Conservation (phyloP, 2,113 vertebrate genomes). For the Neodontobutis hainanensis region DNA sequence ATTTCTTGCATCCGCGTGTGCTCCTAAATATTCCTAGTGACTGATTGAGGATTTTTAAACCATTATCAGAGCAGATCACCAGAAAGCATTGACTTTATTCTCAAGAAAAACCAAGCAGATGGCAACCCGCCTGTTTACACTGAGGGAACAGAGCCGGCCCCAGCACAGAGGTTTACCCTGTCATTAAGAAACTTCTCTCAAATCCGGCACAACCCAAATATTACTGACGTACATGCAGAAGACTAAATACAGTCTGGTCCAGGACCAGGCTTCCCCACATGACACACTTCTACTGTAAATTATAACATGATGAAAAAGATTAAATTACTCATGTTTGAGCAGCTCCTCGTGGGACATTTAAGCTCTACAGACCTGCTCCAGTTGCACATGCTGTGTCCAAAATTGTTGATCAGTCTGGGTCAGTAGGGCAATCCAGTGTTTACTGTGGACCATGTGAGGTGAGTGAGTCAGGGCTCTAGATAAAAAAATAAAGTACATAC, state of each 20-base stretch:
- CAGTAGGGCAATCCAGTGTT: conserved; percentile 47
- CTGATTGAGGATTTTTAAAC: conserved; percentile 4
- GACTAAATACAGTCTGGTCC: background rate
- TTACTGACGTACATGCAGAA: conserved; percentile 49
- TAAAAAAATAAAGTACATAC: background rate
- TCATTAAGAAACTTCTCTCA: conserved; percentile 60
- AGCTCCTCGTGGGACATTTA: conserved; percentile 15
- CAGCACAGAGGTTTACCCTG: conserved; percentile 52
- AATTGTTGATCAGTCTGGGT: conserved; percentile 27
- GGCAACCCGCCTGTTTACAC: conserved; percentile 59
- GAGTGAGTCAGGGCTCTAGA: background rate
- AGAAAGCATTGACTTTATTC: conserved; percentile 20
- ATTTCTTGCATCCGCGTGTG: background rate
- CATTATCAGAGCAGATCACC: conserved; percentile 43
- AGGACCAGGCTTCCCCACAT: conserved; percentile 36
- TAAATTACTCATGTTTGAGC: conserved; percentile 15
- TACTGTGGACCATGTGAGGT: conserved; percentile 47
- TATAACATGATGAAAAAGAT: conserved; percentile 24
- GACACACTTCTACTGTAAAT: conserved; percentile 7
- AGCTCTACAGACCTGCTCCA: conserved; percentile 6
- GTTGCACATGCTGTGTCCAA: background rate
- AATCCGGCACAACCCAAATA: conserved; percentile 58
- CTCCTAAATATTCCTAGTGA: background rate
- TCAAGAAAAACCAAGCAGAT: conserved; percentile 61
- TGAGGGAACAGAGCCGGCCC: conserved; percentile 33